phyloP scores from a whole-genome alignment of 2,113 vertebrate genomes.

The Monarcha castaneiventris region DNA sequence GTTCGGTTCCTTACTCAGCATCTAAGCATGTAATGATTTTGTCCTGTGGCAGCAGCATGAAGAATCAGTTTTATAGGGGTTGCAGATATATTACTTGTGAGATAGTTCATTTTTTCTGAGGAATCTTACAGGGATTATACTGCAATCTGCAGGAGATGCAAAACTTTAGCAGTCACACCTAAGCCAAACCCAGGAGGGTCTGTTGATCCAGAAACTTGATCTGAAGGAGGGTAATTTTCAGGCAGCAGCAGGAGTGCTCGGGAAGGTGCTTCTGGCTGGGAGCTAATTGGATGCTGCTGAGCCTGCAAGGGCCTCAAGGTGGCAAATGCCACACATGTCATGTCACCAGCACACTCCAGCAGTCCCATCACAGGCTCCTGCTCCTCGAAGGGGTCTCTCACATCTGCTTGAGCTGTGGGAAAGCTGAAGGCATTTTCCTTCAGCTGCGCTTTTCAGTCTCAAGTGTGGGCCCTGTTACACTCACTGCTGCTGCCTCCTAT shows the following conservation, averaged over 20 bases:
- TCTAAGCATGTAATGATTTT: not conserved
- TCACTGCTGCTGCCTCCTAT: rapidly evolving
- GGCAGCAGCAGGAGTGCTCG: not conserved
- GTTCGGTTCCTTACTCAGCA: not conserved
- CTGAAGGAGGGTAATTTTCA: not conserved
- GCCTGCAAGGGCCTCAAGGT: not conserved
- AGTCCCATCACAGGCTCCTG: not conserved
- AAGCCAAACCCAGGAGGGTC: not conserved
- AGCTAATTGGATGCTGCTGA: not conserved
- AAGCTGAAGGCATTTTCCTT: not conserved
- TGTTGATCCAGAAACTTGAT: not conserved
- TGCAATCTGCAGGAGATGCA: not conserved
- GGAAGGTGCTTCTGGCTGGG: not conserved
- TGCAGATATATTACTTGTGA: not conserved
- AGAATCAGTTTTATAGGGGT: not conserved
- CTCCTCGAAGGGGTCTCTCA: not conserved
- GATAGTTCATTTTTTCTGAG: not conserved
- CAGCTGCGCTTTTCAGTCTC: not conserved
- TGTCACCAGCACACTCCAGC: not conserved
- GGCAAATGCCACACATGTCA: not conserved
- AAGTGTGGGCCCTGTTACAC: not conserved
- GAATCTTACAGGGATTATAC: not conserved
- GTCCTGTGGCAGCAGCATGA: not conserved
- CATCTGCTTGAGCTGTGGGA: conserved; percentile 11
- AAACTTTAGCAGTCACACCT: not conserved